These are phyloP conservation scores for Gopherus evgoodei DNA, from an alignment of 2,113 vertebrate species.

Conservation along the genomic window DNA sequence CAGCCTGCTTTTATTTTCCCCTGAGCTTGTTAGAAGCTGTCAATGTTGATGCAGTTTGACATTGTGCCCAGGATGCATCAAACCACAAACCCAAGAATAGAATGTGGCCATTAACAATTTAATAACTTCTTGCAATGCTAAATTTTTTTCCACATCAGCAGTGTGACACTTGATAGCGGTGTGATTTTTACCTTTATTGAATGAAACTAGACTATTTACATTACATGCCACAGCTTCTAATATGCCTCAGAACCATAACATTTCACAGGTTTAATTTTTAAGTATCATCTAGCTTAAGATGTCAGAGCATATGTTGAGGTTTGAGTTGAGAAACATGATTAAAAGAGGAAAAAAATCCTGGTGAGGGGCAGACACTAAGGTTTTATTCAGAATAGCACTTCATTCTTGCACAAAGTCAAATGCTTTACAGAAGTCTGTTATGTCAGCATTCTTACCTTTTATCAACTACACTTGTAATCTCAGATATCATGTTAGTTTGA, in stretches of 20 bases:
- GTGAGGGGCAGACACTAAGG: conserved; percentile 7
- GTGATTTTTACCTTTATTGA: conserved; percentile 57
- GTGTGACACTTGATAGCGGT: conserved; percentile 51
- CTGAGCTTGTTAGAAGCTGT: conserved; percentile 68
- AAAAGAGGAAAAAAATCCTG: neutral
- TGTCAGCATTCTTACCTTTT: neutral
- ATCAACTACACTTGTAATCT: neutral
- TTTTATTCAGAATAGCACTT: neutral
- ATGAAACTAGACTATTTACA: conserved; percentile 42
- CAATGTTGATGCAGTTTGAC: conserved; percentile 69
- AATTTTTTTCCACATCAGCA: conserved; percentile 49
- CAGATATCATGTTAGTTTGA: neutral
- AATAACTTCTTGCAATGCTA: conserved; percentile 68
- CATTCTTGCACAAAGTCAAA: neutral
- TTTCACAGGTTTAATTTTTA: conserved; percentile 39
- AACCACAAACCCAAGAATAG: conserved; percentile 67
- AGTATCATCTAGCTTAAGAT: conserved; percentile 9
- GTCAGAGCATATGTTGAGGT: conserved; percentile 32
- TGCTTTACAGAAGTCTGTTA: neutral
- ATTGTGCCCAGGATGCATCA: conserved; percentile 64
- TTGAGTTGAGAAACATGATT: conserved; percentile 5
- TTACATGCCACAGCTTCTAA: neutral
- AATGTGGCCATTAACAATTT: conserved; percentile 72
- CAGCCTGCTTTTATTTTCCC: neutral
- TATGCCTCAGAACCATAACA: neutral